phyloP scores from a whole-genome alignment of 2,888 invertebrate species.

The Trachelus troglodyta region DNA sequence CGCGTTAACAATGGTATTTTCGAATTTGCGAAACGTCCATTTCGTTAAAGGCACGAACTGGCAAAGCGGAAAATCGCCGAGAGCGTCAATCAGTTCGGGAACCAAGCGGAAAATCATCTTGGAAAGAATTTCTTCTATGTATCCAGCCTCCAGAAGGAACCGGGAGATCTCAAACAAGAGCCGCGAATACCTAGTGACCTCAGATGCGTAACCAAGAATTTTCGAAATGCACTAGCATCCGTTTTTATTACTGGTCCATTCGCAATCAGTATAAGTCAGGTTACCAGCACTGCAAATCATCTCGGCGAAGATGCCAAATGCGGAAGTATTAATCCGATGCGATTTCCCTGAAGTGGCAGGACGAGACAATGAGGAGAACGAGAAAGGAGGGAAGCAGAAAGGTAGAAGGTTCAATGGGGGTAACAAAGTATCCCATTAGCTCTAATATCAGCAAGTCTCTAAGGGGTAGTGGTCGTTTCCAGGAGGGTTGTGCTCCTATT shows the following conservation, averaged over 20 bases:
- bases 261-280: constrained; percentile 6
- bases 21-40: constrained; percentile 17
- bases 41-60: constrained; percentile 24
- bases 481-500: constrained; percentile 14
- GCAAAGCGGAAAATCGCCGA: constrained; percentile 58
- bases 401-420: constrained; percentile 14
- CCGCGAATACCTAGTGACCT: constrained; percentile 58
- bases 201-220: constrained; percentile 62
- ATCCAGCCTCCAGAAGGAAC: background rate
- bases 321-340: constrained; percentile 50
- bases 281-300: background rate
- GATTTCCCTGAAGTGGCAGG: background rate
- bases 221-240: constrained; percentile 24
- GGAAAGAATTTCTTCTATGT: constrained; percentile 19
- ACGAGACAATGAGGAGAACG: background rate
- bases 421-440: constrained; percentile 55
- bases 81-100: constrained; percentile 52
- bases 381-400: background rate
- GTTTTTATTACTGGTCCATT: constrained; percentile 30
- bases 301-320: constrained; percentile 28
- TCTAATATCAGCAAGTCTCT: constrained; percentile 31
- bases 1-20: background rate
- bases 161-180: background rate
- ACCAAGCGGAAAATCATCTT: constrained; percentile 56
- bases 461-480: constrained; percentile 37